Evolutionary conservation across 2,113 vertebrate genomes (phyloP), one percentile per base, ranked within the genome.

Genomic region (Meleagris gallopavo): DNA sequence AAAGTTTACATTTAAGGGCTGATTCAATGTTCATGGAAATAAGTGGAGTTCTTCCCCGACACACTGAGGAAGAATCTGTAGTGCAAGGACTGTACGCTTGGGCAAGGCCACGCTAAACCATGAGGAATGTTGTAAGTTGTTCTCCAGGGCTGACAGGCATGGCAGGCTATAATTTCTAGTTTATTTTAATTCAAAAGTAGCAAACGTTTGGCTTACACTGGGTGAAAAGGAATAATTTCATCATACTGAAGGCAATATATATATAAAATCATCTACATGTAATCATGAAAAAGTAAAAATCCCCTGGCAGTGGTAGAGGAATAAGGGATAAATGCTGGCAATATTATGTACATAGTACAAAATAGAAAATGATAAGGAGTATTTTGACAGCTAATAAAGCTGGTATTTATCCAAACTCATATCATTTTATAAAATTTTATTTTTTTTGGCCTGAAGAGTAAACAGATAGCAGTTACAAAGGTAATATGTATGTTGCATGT

Each of bases 171-270:
- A 1, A 67, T 82, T 77, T 71, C 75, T 41, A 67, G 54, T 81
- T 85, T 61, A 76, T 18, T 24, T 32, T 38, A 55, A 57, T 62
- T 48, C 57, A 17, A 85, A 50, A n/a, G 54, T 67, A 72, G 46
- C 19, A 73, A 76, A 27, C 7, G 8, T 9, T 22, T 81, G 41
- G 17, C 45, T 81, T 77, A 72, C 27, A 32, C 55, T 80, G 78
- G 86, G 82, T 79, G 70, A 67, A 54, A 89, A 91, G 54, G 40
- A 92, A 25, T 70, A 83, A 54, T 89, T 94, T 91, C 67, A 72
- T 81, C 34, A 52, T 41, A 27, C 25, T 50, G n/a, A 13, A 29
- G 57, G 48, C 13, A 48, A 50, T 18, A 50, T 25, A 50, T 25
- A 36, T 36, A 12, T 38, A 79, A 57, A 27, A 46, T 13, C 41